Evolutionary conservation across 2,797 vertebrate genomes (phyloP).

Genomic region (Macrochelys suwanniensis): DNA sequence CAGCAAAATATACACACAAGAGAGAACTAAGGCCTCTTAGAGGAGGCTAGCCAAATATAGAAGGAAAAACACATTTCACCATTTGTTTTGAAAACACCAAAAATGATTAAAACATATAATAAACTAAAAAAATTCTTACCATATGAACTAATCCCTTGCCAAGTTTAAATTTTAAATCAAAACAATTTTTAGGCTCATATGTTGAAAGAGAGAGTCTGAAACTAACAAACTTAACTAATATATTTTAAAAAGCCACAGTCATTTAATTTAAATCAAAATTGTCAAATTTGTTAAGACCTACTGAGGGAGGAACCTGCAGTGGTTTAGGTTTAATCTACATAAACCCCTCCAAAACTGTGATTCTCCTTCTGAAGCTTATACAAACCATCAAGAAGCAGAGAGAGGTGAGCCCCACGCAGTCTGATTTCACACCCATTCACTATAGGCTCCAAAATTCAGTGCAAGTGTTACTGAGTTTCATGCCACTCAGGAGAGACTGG

Average conservation of each 20-base stretch:
- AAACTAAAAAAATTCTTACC: slow-evolving; percentile 78
- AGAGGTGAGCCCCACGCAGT: slow-evolving; percentile 37
- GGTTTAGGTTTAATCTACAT: slow-evolving; percentile 63
- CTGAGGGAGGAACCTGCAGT: slow-evolving; percentile 34
- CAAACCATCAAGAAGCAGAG: slow-evolving; percentile 54
- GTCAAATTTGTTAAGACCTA: slow-evolving; percentile 67
- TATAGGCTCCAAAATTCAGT: slow-evolving; percentile 21
- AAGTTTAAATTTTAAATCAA: slow-evolving; percentile 84
- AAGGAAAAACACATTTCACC: slow-evolving; percentile 77
- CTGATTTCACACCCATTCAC: neutral
- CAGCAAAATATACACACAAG: slow-evolving; percentile 65
- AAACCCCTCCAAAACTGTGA: slow-evolving; percentile 49
- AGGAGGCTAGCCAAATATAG: slow-evolving; percentile 80
- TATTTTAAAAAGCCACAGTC: slow-evolving; percentile 71
- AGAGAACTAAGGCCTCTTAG: slow-evolving; percentile 68
- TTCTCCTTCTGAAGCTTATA: slow-evolving; percentile 59
- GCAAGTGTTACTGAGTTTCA: neutral
- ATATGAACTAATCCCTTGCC: slow-evolving; percentile 83
- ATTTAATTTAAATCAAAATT: slow-evolving; percentile 50
- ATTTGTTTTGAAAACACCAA: slow-evolving; percentile 84
- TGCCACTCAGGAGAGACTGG: neutral
- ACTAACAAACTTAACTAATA: slow-evolving; percentile 75
- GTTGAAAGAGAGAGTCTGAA: slow-evolving; percentile 75
- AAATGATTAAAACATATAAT: slow-evolving; percentile 83
- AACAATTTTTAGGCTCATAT: slow-evolving; percentile 80